These are phyloP conservation scores for Callipepla californica DNA, from an alignment of 2,113 vertebrate genomes.

Conservation along the genomic window DNA sequence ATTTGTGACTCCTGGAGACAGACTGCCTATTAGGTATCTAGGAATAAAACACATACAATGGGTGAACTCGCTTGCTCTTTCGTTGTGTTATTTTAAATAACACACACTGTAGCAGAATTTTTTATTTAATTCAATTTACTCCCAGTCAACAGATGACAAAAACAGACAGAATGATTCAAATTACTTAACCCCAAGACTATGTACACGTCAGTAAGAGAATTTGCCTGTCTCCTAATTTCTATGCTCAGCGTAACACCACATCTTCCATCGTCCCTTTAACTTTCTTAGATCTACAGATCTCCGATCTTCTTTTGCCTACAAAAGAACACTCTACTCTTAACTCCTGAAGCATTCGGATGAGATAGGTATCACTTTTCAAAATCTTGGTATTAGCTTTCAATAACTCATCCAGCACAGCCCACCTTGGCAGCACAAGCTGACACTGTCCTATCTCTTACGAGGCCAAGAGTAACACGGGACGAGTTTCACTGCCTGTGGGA, in stretches of 20 bases:
- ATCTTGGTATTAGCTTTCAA: neutral
- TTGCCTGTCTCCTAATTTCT: neutral
- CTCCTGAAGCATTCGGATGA: neutral
- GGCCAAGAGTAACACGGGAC: neutral
- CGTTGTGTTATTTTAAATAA: neutral
- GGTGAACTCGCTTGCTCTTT: neutral
- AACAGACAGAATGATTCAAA: neutral
- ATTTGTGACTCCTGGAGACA: conserved; percentile 66
- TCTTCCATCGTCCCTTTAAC: neutral
- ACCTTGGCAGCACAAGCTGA: neutral
- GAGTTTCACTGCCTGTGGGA: neutral
- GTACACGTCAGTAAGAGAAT: neutral
- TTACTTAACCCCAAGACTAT: neutral
- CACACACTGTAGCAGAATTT: neutral
- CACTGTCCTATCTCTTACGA: neutral
- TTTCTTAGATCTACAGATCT: neutral
- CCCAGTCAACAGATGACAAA: neutral
- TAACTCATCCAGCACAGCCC: neutral
- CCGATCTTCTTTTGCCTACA: neutral
- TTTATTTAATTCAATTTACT: neutral
- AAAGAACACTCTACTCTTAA: neutral
- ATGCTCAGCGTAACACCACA: neutral
- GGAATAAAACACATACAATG: neutral
- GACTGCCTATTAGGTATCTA: conserved; percentile 34
- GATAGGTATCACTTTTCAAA: neutral